phyloP scores from a whole-genome alignment of 2,797 vertebrate genomes.

The Cichlasoma orientale region DNA sequence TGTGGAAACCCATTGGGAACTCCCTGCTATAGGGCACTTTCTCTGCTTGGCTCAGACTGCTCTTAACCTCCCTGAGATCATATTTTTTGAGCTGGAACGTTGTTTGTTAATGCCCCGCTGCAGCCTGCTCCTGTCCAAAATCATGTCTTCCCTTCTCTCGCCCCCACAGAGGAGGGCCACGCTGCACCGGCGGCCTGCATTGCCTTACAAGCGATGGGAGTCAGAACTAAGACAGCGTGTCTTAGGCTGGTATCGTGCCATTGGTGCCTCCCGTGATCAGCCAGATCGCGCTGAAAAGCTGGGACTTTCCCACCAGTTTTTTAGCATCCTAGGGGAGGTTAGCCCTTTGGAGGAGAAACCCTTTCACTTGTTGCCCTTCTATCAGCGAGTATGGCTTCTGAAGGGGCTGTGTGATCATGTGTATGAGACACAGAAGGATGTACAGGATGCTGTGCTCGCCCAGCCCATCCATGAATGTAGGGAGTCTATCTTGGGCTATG shows the following conservation, averaged over 20 bases:
- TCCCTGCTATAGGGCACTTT: slow-evolving; percentile 97
- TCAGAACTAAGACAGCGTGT: slow-evolving; percentile 90
- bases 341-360: slow-evolving; percentile 90
- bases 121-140: slow-evolving; percentile 92
- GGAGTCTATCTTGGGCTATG: slow-evolving; percentile 98
- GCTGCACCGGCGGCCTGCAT: slow-evolving; percentile 87
- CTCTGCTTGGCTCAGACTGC: slow-evolving; percentile 96
- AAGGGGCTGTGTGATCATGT: slow-evolving; percentile 97
- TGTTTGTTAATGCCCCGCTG: slow-evolving; percentile 97
- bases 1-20: slow-evolving; percentile 94
- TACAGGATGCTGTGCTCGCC: slow-evolving; percentile 92
- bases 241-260: slow-evolving; percentile 88
- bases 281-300: slow-evolving; percentile 87
- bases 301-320: slow-evolving; percentile 93
- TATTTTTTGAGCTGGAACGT: slow-evolving; percentile 96
- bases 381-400: slow-evolving; percentile 94
- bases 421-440: slow-evolving; percentile 95
- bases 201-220: slow-evolving; percentile 94
- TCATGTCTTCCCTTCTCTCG: slow-evolving; percentile 96
- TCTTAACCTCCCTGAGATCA: slow-evolving; percentile 95
- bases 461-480: slow-evolving; percentile 98
- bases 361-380: slow-evolving; percentile 92
- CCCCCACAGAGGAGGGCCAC: slow-evolving; percentile 88
- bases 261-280: slow-evolving; percentile 87
- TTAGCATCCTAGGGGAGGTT: slow-evolving; percentile 87